These are phyloP conservation scores for Leptura quadrifasciata DNA, from an alignment of 2,888 invertebrate genomes.

Conservation along the genomic window DNA sequence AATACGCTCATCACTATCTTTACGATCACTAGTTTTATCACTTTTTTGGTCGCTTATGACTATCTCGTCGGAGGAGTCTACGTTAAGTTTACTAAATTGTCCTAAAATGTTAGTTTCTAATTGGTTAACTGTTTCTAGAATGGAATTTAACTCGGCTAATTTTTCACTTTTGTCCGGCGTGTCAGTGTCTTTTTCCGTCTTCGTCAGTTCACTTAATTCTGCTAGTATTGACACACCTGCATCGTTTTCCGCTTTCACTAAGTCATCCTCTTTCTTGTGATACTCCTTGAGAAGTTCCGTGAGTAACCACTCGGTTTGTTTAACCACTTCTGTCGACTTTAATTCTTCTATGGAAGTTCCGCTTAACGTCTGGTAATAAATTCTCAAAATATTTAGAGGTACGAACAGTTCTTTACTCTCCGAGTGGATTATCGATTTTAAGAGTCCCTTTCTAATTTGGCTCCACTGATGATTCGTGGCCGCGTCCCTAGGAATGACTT, in stretches of 20 bases:
- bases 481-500: slow-evolving; percentile 45
- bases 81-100: slow-evolving; percentile 52
- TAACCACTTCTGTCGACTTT: slow-evolving; percentile 63
- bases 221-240: slow-evolving; percentile 55
- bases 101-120: slow-evolving; percentile 56
- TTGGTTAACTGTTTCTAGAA: slow-evolving; percentile 59
- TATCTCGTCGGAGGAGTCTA: slow-evolving; percentile 55
- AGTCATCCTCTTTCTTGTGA: slow-evolving; percentile 66
- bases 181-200: slow-evolving; percentile 39
- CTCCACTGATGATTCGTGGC: slow-evolving; percentile 68
- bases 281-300: slow-evolving; percentile 68
- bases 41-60: slow-evolving; percentile 52
- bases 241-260: slow-evolving; percentile 61
- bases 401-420: slow-evolving; percentile 68
- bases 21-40: slow-evolving; percentile 45
- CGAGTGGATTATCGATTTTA: slow-evolving; percentile 68
- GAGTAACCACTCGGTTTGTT: slow-evolving; percentile 71
- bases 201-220: slow-evolving; percentile 56
- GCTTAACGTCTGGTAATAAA: slow-evolving; percentile 71
- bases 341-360: slow-evolving; percentile 63
- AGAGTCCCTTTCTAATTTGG: slow-evolving; percentile 68
- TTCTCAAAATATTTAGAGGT: slow-evolving; percentile 69
- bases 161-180: slow-evolving; percentile 46
- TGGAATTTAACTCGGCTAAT: slow-evolving; percentile 56
- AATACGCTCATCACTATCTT: slow-evolving; percentile 47